These are phyloP conservation scores for Drosophila persimilis DNA, from an alignment of 1,140 invertebrate genomes.

Conservation along the genomic window DNA sequence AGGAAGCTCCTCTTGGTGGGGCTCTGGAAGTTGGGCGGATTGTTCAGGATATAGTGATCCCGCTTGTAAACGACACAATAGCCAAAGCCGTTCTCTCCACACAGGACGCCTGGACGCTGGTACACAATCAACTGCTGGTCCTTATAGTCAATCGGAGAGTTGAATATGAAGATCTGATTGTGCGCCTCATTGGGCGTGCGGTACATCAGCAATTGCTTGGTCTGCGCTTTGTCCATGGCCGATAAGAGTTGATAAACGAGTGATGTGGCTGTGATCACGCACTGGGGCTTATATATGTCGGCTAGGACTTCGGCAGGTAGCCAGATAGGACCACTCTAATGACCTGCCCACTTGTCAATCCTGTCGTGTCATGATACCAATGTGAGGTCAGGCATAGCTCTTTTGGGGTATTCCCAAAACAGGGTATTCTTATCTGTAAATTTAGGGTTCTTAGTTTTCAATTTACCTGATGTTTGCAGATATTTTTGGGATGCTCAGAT, in stretches of 20 bases:
- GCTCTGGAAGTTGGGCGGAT: slow-evolving; percentile 56
- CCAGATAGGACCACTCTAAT: neutral
- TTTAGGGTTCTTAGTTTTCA: neutral
- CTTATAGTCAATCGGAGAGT: slow-evolving; percentile 54
- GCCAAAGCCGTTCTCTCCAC: slow-evolving; percentile 27
- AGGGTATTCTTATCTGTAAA: slow-evolving; percentile 12
- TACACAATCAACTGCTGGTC: slow-evolving; percentile 61
- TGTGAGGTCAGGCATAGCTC: neutral
- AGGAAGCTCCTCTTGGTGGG: slow-evolving; percentile 59
- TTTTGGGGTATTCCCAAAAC: slow-evolving; percentile 3
- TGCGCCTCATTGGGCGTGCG: slow-evolving; percentile 35
- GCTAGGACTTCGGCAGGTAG: slow-evolving; percentile 24
- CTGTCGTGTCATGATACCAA: neutral
- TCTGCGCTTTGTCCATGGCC: slow-evolving; percentile 40
- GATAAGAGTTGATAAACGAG: slow-evolving; percentile 1
- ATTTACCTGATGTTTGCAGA: slow-evolving; percentile 5
- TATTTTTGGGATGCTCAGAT: neutral
- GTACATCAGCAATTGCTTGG: slow-evolving; percentile 44
- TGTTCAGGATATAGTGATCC: slow-evolving; percentile 61
- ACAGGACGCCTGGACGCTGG: slow-evolving; percentile 19
- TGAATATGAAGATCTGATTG: slow-evolving; percentile 54
- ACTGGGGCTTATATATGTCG: slow-evolving; percentile 24
- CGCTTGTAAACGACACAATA: slow-evolving; percentile 66
- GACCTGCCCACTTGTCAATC: neutral
- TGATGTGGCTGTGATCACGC: slow-evolving; percentile 26